phyloP scores from a whole-genome alignment of 1,140 invertebrate species.

The Gryon sp. region DNA sequence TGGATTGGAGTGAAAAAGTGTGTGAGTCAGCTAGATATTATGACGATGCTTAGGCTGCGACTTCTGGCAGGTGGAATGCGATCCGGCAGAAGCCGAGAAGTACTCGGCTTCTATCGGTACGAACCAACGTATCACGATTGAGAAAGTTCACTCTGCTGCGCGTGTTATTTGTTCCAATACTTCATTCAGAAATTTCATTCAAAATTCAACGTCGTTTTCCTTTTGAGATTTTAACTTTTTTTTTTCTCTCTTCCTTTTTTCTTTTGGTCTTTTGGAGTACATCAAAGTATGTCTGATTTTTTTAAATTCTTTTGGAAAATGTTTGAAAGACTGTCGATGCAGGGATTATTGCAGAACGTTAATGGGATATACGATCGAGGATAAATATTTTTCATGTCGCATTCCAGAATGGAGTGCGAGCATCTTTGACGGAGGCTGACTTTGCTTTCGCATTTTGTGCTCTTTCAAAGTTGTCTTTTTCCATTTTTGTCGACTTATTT shows the following conservation, averaged over 20 bases:
- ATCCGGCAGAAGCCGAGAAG: constrained; percentile 36
- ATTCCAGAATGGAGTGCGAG: constrained; percentile 20
- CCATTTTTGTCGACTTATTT: too few species aligned
- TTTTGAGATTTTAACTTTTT: constrained; percentile 1
- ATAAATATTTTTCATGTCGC: constrained; percentile 21
- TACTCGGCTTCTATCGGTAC: constrained; percentile 61
- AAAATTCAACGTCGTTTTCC: constrained; percentile 18
- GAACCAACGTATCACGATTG: constrained; percentile 53
- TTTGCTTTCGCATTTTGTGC: not conserved
- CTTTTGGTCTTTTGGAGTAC: not conserved
- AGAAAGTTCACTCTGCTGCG: constrained; percentile 53
- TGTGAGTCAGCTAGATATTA: constrained; percentile 7
- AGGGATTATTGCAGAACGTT: too few species aligned
- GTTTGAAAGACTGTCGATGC: too few species aligned
- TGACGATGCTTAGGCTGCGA: constrained; percentile 48
- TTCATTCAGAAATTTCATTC: constrained; percentile 55
- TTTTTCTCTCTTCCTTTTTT: not conserved
- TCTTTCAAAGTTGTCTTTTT: too few species aligned
- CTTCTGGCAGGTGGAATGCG: constrained; percentile 76
- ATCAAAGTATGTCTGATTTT: too few species aligned
- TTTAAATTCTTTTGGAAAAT: too few species aligned
- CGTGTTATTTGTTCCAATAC: constrained; percentile 44
- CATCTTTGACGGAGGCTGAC: constrained; percentile 2
- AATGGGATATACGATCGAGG: not conserved
- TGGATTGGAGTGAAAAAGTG: constrained; percentile 19